Conservation (phyloP, 2,888 invertebrate species). For the Hemaris fuciformis region DNA sequence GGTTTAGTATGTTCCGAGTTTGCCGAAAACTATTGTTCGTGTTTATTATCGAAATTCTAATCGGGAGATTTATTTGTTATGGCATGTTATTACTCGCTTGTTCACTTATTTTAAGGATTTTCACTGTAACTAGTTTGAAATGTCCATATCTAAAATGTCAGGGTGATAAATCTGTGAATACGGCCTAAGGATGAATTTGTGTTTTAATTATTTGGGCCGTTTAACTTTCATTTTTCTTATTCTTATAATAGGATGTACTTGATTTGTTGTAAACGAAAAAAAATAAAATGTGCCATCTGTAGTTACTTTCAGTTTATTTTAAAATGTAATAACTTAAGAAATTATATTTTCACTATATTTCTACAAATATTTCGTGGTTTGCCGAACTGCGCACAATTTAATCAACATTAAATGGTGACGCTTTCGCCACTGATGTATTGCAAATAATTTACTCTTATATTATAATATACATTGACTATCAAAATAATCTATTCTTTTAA, state of each 20-base stretch:
- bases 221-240: neutral
- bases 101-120: neutral
- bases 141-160: neutral
- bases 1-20: neutral
- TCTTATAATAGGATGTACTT: neutral
- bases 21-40: neutral
- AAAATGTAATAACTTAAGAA: slow-evolving; percentile 6
- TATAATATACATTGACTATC: neutral
- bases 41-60: neutral
- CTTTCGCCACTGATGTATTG: neutral
- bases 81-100: neutral
- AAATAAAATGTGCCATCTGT: slow-evolving; percentile 24
- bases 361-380: slow-evolving; percentile 6
- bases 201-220: neutral
- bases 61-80: neutral
- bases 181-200: neutral
- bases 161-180: slow-evolving; percentile 2
- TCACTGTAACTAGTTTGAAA: neutral
- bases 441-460: slow-evolving; percentile 2
- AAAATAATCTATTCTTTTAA: neutral
- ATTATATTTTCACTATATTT: slow-evolving; percentile 1
- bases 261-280: neutral
- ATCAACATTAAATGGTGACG: neutral
- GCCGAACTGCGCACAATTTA: slow-evolving; percentile 11
- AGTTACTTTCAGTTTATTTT: slow-evolving; percentile 14